A percentile compares a stretch with the other conserved stretches of the same genome.
phyloP scores from a whole-genome alignment of 2,797 vertebrate genomes.

The Zenarchopterus dispar region DNA sequence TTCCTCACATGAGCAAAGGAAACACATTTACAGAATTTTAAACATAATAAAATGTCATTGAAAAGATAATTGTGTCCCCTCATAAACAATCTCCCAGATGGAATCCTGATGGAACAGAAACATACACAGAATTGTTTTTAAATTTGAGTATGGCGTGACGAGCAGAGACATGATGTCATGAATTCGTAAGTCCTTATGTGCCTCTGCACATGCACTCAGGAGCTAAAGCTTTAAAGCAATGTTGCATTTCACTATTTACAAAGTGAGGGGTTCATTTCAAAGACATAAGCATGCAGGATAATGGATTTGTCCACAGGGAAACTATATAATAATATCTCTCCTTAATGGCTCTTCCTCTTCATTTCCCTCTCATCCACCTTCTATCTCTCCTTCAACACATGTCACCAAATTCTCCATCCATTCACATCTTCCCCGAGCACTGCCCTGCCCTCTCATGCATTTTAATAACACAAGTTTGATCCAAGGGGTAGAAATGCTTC shows the following conservation, averaged over 20 bases:
- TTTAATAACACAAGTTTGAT: conserved; percentile 72
- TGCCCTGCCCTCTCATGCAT: conserved; percentile 69
- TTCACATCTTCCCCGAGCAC: conserved; percentile 38
- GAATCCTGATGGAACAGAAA: no score
- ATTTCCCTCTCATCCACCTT: not conserved
- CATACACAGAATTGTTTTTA: no score
- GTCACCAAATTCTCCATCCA: conserved; percentile 26
- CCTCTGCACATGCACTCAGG: not conserved
- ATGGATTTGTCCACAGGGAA: conserved; percentile 27
- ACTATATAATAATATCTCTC: conserved; percentile 12
- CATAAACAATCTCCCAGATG: no score
- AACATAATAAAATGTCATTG: no score
- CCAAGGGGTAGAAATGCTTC: conserved; percentile 50
- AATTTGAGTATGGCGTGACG: not conserved
- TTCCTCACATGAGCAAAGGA: no score
- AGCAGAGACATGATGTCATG: not conserved
- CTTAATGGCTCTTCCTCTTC: conserved; percentile 1
- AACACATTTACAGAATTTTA: no score
- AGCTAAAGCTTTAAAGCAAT: conserved; percentile 9
- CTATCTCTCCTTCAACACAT: conserved; percentile 20
- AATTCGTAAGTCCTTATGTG: not conserved
- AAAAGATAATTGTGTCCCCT: no score
- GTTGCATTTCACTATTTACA: conserved; percentile 25
- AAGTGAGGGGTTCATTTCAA: conserved; percentile 41
- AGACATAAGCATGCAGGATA: conserved; percentile 23